A percentile compares a stretch with the other conserved stretches of the same genome.
phyloP scores from a whole-genome alignment of 2,113 vertebrate genomes.

The Muscicapa adusta region DNA sequence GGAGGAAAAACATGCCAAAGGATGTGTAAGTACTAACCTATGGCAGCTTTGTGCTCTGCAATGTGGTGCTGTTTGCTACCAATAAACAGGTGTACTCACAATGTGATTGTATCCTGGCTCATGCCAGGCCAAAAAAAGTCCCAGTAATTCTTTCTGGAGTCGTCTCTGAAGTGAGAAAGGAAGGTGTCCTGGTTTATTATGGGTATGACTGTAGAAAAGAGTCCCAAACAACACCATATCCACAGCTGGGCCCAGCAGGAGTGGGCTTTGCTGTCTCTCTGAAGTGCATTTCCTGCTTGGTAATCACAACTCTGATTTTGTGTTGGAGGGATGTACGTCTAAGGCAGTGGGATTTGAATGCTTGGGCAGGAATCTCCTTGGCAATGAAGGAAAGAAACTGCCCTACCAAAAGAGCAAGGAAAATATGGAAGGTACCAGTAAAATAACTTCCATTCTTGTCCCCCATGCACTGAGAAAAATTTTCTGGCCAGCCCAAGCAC shows the following conservation, averaged over 20 bases:
- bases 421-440: background rate
- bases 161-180: background rate
- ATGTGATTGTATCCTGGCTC: background rate
- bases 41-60: background rate
- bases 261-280: background rate
- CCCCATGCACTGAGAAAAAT: background rate
- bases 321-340: background rate
- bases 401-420: background rate
- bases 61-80: background rate
- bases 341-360: background rate
- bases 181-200: background rate
- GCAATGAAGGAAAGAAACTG: background rate
- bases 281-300: background rate
- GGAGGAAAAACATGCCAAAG: background rate
- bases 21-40: background rate
- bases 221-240: background rate
- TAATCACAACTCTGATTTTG: background rate
- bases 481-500: background rate
- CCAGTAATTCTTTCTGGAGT: background rate
- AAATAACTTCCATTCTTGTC: background rate
- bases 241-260: slow-evolving; percentile 57
- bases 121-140: background rate
- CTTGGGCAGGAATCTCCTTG: background rate
- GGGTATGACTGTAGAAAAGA: background rate
- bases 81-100: slow-evolving; percentile 35